Evolutionary conservation across 2,113 vertebrate species (phyloP).

Genomic region (Brevimyrus niger): DNA sequence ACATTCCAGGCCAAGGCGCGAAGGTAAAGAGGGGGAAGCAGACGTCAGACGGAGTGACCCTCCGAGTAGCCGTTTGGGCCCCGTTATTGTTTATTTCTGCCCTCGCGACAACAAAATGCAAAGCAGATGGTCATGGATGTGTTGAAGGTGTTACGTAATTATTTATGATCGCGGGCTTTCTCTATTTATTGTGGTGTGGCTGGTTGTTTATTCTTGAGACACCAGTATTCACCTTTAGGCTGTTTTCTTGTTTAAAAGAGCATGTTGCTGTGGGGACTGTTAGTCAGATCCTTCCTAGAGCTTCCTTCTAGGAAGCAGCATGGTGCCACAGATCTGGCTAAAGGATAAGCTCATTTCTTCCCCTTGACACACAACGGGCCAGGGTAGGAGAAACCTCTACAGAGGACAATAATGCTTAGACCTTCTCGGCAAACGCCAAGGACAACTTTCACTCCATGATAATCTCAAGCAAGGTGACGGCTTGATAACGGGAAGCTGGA

Average conservation of each 20-base stretch:
- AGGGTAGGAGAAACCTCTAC: slow-evolving; percentile 37
- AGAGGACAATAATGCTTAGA: slow-evolving; percentile 32
- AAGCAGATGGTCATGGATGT: not conserved
- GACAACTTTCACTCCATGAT: slow-evolving; percentile 37
- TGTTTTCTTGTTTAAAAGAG: not conserved
- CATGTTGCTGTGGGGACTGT: not conserved
- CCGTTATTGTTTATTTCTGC: not conserved
- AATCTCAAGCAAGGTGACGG: slow-evolving; percentile 27
- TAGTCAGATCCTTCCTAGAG: not conserved
- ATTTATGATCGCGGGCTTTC: not conserved
- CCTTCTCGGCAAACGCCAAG: slow-evolving; percentile 17
- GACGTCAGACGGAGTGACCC: not conserved
- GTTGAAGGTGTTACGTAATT: not conserved
- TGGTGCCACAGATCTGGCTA: slow-evolving; percentile 46
- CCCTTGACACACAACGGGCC: slow-evolving; percentile 59
- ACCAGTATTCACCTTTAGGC: not conserved
- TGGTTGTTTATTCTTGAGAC: not conserved
- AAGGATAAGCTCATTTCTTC: slow-evolving; percentile 60
- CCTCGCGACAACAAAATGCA: not conserved
- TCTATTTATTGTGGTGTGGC: not conserved
- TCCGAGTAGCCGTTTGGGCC: not conserved
- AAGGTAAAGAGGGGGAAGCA: not conserved
- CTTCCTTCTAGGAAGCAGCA: slow-evolving; percentile 26
- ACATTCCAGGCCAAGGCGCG: not conserved
- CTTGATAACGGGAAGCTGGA: slow-evolving; percentile 30